phyloP scores from a whole-genome alignment of 2,888 invertebrate genomes.

The Galeopsomyia nigrocyanea region DNA sequence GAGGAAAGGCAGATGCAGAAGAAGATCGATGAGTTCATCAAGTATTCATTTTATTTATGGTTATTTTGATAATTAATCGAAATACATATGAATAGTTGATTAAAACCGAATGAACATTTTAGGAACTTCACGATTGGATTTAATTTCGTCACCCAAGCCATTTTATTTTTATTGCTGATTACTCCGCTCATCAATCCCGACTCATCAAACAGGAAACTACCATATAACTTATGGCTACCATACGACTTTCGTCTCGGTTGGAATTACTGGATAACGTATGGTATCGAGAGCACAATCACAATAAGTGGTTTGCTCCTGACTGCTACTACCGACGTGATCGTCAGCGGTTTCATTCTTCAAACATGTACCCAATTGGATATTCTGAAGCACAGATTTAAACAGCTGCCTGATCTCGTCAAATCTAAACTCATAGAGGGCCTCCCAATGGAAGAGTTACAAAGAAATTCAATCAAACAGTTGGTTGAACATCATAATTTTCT shows the following conservation, averaged over 20 bases:
- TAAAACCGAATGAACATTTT: no score
- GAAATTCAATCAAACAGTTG: no score
- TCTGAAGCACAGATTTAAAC: no score
- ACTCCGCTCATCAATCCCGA: neutral
- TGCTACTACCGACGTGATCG: neutral
- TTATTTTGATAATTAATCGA: no score
- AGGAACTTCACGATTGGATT: neutral
- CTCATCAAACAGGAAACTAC: neutral
- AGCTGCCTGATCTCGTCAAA: no score
- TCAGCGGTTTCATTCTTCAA: constrained; percentile 12
- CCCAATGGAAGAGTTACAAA: no score
- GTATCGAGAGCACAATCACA: neutral
- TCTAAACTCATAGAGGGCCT: no score
- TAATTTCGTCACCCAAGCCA: neutral
- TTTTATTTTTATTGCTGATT: neutral
- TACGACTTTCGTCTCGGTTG: neutral
- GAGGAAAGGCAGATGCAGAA: constrained; percentile 6
- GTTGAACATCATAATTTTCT: no score
- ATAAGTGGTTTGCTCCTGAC: neutral
- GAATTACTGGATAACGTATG: constrained; percentile 4
- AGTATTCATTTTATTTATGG: no score
- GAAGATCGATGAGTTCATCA: neutral
- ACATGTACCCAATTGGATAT: no score
- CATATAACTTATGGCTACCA: neutral
- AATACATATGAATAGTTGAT: no score